Percentiles rank a stretch among this genome's conserved stretches.
These are phyloP conservation scores for Mactra quadrangularis DNA, from an alignment of 1,140 invertebrate genomes.

Conservation along the genomic window DNA sequence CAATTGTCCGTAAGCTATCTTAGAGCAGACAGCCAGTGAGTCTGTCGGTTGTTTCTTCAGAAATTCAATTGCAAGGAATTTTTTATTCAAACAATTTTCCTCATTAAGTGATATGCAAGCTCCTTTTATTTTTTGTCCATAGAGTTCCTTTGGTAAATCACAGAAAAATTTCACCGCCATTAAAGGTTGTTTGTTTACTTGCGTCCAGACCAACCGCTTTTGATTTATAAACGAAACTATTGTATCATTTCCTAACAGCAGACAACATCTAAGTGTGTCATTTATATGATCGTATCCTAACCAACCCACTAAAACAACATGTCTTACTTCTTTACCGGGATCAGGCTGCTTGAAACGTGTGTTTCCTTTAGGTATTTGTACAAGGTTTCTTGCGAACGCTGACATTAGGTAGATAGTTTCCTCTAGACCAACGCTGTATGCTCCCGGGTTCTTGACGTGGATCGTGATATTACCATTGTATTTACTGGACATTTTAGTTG, in stretches of 20 bases:
- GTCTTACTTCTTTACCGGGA: not conserved
- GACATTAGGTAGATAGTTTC: slow-evolving; percentile 31
- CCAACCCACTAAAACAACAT: slow-evolving; percentile 24
- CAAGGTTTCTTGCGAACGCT: slow-evolving; percentile 10
- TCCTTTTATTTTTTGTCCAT: not conserved
- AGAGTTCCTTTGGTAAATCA: not conserved
- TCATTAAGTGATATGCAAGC: not conserved
- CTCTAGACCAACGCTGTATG: not conserved
- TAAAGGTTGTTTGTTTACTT: slow-evolving; percentile 32
- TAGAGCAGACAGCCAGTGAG: slow-evolving; percentile 16
- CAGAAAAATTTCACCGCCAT: slow-evolving; percentile 33
- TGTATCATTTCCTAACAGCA: slow-evolving; percentile 18
- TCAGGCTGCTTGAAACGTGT: slow-evolving; percentile 18
- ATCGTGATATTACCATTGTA: slow-evolving; percentile 28
- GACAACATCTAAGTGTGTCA: not conserved
- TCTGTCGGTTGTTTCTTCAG: not conserved
- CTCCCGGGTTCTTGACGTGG: slow-evolving; percentile 18
- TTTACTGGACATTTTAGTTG: not conserved
- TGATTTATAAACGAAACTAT: not conserved
- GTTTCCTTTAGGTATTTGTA: not conserved
- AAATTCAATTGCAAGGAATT: slow-evolving; percentile 16
- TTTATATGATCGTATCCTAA: not conserved
- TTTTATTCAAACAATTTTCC: slow-evolving; percentile 7
- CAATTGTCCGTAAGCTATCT: slow-evolving; percentile 12
- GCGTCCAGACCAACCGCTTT: slow-evolving; percentile 14